These are phyloP conservation scores for Tryphoninae sp. DNA, from an alignment of 2,888 invertebrate species.

Conservation along the genomic window DNA sequence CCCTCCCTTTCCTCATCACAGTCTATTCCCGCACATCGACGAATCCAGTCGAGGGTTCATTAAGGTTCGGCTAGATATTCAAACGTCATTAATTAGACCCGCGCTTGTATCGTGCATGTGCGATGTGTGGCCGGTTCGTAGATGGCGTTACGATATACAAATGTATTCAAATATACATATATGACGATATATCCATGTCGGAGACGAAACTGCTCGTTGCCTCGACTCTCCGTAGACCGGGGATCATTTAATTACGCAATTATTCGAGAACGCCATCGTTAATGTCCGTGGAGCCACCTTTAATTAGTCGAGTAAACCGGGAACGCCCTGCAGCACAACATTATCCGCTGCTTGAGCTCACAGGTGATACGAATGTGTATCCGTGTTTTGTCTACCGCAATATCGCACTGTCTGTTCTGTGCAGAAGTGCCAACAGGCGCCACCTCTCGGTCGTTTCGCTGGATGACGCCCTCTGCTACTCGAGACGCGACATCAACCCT, in stretches of 20 bases:
- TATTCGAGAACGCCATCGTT: slow-evolving; percentile 57
- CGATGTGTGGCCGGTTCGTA: neutral
- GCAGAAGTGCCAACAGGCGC: slow-evolving; percentile 37
- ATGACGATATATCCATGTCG: too few species aligned
- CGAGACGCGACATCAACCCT: slow-evolving; percentile 6
- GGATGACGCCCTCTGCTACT: slow-evolving; percentile 4
- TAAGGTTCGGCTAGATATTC: slow-evolving; percentile 23
- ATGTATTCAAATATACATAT: neutral
- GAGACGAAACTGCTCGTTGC: too few species aligned
- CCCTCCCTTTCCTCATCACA: too few species aligned
- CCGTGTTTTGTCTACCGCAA: neutral
- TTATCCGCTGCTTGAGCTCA: slow-evolving; percentile 7
- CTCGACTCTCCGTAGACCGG: slow-evolving; percentile 17
- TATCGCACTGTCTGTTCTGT: slow-evolving; percentile 1
- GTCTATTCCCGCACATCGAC: slow-evolving; percentile 29
- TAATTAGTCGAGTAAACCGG: slow-evolving; percentile 65
- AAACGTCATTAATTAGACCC: slow-evolving; percentile 46
- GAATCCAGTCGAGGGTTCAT: slow-evolving; percentile 49
- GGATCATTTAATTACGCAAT: slow-evolving; percentile 64
- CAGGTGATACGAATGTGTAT: neutral
- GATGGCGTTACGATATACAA: neutral
- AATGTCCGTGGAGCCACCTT: slow-evolving; percentile 65
- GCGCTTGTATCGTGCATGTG: slow-evolving; percentile 24
- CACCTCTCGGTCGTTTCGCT: slow-evolving; percentile 10
- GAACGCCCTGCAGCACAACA: slow-evolving; percentile 32